These are phyloP conservation scores for Philantomba maxwellii DNA, from an alignment of 2,113 vertebrate genomes.

Conservation along the genomic window DNA sequence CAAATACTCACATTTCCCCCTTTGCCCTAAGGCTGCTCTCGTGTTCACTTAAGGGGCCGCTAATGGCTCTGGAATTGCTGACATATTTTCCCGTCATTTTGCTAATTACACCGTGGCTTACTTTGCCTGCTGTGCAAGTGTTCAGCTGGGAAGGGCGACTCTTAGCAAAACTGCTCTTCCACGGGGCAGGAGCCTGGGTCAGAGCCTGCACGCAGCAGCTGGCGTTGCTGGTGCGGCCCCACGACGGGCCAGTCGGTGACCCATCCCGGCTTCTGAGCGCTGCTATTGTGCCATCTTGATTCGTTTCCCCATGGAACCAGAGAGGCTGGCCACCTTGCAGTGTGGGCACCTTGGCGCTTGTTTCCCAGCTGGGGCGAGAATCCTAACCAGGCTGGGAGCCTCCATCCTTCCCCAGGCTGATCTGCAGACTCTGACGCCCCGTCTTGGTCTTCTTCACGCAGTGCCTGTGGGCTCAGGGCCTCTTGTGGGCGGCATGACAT, in stretches of 20 bases:
- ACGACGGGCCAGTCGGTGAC: background rate
- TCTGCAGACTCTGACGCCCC: background rate
- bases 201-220: background rate
- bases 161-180: background rate
- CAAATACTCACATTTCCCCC: background rate
- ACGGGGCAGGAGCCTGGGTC: rapidly evolving
- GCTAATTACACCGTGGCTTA: background rate
- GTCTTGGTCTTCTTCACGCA: rapidly evolving
- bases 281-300: background rate
- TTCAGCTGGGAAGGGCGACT: background rate
- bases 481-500: background rate
- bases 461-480: background rate
- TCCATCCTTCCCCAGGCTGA: background rate
- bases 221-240: background rate
- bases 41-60: background rate
- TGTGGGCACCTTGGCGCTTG: background rate
- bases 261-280: constrained; percentile 2
- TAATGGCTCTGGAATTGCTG: background rate
- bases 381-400: background rate
- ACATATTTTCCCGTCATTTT: constrained; percentile 12
- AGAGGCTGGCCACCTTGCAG: background rate
- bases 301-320: background rate
- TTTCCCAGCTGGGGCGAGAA: background rate
- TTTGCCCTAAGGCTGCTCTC: background rate
- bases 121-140: background rate